Conservation (phyloP, 1,140 invertebrate genomes). For the Bemisia tabaci region DNA sequence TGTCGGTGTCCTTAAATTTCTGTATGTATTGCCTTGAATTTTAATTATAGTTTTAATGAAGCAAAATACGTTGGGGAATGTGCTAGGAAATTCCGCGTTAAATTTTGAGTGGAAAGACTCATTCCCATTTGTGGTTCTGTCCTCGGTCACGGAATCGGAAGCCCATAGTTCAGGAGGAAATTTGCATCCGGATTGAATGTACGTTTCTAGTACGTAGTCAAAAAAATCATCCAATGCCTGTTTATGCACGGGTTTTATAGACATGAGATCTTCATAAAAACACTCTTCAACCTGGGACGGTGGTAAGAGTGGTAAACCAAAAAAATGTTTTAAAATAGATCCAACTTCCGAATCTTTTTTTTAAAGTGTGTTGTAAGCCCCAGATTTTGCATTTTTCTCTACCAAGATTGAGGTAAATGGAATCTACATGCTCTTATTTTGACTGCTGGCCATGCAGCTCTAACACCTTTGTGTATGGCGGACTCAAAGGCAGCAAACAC, state of each 20-base stretch:
- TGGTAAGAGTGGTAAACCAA: not conserved
- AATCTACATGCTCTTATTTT: not conserved
- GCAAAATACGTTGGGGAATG: not conserved
- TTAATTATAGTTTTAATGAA: not conserved
- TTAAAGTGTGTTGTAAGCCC: not conserved
- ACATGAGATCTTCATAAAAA: not conserved
- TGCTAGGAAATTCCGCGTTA: conserved; percentile 2
- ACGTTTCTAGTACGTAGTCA: not conserved
- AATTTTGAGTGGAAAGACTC: conserved; percentile 9
- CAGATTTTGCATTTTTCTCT: not conserved
- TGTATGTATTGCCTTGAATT: conserved; percentile 16
- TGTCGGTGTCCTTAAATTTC: too few relatives aligned
- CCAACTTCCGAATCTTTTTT: not conserved
- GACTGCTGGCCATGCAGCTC: not conserved
- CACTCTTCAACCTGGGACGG: not conserved
- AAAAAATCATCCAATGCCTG: not conserved
- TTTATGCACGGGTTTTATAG: not conserved
- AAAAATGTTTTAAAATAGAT: not conserved
- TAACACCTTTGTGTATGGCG: not conserved
- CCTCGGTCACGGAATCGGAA: not conserved
- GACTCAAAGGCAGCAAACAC: not conserved
- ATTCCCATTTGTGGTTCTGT: not conserved
- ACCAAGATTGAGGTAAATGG: not conserved
- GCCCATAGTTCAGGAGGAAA: not conserved
- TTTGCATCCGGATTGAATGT: not conserved